A percentile compares a stretch with the other conserved stretches of the same genome.
Conservation (phyloP, 2,888 invertebrate genomes). For the Papilio gigon region DNA sequence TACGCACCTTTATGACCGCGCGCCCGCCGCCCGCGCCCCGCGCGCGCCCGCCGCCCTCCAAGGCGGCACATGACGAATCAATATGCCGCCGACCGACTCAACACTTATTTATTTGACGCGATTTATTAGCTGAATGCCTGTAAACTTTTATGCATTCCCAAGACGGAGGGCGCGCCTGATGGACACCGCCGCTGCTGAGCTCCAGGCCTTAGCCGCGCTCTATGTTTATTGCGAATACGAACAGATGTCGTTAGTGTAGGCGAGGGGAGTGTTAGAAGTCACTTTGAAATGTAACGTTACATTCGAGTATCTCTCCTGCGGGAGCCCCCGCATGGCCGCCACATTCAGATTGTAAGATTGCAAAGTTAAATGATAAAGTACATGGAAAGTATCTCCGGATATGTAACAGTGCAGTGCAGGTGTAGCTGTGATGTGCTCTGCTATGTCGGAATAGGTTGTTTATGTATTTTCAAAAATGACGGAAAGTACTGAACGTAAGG, state of each 20-base stretch:
- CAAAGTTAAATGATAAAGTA: no score
- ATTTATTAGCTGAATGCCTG: constrained; percentile 82
- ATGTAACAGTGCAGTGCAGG: no score
- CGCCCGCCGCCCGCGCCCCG: constrained; percentile 61
- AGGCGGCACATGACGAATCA: constrained; percentile 83
- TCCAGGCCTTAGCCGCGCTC: constrained; percentile 72
- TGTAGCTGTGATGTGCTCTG: no score
- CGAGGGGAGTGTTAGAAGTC: constrained; percentile 47
- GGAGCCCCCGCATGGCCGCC: not conserved
- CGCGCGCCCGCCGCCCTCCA: constrained; percentile 56
- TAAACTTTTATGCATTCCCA: constrained; percentile 79
- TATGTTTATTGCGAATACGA: constrained; percentile 72
- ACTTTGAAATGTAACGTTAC: constrained; percentile 17
- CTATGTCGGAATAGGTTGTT: no score
- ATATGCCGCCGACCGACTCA: constrained; percentile 82
- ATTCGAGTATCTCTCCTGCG: not conserved
- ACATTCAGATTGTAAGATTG: not conserved
- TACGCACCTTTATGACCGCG: constrained; percentile 89
- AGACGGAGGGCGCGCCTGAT: constrained; percentile 71
- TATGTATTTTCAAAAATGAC: not conserved
- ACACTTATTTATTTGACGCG: constrained; percentile 83
- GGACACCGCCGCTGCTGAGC: constrained; percentile 76
- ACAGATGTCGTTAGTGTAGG: constrained; percentile 64
- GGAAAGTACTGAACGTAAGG: not conserved
- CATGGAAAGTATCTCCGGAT: no score